Base-by-base conservation (phyloP, 1,140 invertebrate species). In the Listronotus bonariensis region DNA sequence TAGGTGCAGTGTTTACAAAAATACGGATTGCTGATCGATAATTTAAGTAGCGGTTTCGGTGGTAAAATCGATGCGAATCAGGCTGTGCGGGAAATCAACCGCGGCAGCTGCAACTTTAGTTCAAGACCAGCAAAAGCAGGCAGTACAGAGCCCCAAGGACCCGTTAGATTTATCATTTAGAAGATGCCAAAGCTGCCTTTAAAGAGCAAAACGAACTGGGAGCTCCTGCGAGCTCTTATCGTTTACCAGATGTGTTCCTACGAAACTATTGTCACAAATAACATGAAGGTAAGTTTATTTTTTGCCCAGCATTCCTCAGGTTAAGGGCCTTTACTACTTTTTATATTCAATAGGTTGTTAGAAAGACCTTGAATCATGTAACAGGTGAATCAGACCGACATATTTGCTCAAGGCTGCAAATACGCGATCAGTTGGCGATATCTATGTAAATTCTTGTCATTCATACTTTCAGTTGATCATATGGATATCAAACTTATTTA, bases 181-280 rank as follows among this genome's bases (percentile, higher is more conserved):
- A 89, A 78, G 88, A 91, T 81, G 86, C 89, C 9, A 84, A 87
- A 64, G 90, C 90, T 45, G 86, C 91, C 32, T 92, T 93, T 79
- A 95, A n/a, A 95, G 81, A 97, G 95, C 81, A 99, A 99, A 85
- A 96, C 92, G 56, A 98, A 92, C 59, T 89, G 83, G 81, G 96
- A 99, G 81, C 85, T 99, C 45, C 71, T 98, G 8, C 84, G 97
- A 62, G 96, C 95, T 17, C 91, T 96, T 74, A 72, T 97, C 71
- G 96, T 99, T 43, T 96, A 98, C 79, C 89, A 92, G 77, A 82
- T 99, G 76, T 99, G 96, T 81, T 92, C 92, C 38, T 86, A 93
- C 76, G 88, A 92, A 69, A 90, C 88, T 75, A 80, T 99, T 57
- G 97, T 98, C 51, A 90, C 97, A 74, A 89, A 99, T 82, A 98